Base-by-base conservation (phyloP, 1,140 invertebrate species). In the Melipona quadrifasciata region DNA sequence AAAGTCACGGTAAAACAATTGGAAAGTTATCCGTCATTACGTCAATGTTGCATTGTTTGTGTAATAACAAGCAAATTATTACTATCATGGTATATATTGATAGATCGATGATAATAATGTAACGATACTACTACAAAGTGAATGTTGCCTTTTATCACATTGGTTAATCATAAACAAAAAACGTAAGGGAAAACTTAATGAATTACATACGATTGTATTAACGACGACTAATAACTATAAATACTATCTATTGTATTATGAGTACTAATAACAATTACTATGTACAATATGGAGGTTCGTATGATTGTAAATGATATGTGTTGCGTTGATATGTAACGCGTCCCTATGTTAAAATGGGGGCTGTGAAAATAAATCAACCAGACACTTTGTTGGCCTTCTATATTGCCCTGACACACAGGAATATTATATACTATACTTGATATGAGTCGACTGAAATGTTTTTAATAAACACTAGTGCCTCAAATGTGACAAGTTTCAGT, bases 81-180 rank as follows among this genome's bases (percentile, higher is more conserved):
- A 89, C 55, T 85, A 76, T 81, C 81, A 83, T 79, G 86, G 70
- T 86, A 88, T 88, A 87, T 89, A 86, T 84, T 80, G 72, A 86
- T 87, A 89, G 78, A 90, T 84, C 73, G 82, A 89, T 79, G 87
- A 91, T 91, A 91, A 91, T 90, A 90, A 90, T 67, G 65, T 89
- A 82, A 86, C 61, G 72, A 85, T 89, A 89, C 84, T 87, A 91
- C 70, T 91, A 91, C 90, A 91, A 91, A 91, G 72, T 91, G 67
- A 91, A 91, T 91, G 91, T 91, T 91, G 90, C 91, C 91, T 91
- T 91, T 91, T 90, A 89, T 91, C 89, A 91, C 71, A 88, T 86
- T 88, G 84, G 84, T 90, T 89, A 87, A 89, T 85, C 61, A 82
- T 86, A 82, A 91, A 88, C 39, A 39, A 67, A 51, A 24, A 39